Conservation (phyloP, 2,113 vertebrate genomes). For the Protobothrops mucrosquamatus region DNA sequence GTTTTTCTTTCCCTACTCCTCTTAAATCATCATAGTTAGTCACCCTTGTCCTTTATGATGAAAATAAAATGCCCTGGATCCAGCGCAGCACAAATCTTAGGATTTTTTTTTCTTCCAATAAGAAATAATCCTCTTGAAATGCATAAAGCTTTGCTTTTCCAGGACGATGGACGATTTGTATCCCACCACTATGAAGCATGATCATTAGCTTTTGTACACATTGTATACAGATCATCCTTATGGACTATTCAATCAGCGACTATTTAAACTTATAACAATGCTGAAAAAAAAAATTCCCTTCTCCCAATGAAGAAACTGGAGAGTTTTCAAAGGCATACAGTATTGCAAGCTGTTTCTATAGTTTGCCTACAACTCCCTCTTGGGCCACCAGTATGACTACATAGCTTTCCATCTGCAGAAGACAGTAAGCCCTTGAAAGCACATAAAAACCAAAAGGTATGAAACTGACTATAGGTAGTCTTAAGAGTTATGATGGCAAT, state of each 20-base stretch:
- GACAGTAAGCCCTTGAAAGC: neutral
- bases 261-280: neutral
- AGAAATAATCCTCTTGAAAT: neutral
- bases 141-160: neutral
- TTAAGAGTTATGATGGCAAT: neutral
- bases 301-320: neutral
- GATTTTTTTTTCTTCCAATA: neutral
- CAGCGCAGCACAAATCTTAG: neutral
- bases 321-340: neutral
- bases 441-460: neutral
- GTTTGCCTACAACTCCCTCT: neutral
- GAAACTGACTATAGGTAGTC: neutral
- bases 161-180: neutral
- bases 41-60: neutral
- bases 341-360: neutral
- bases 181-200: neutral
- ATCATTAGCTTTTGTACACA: neutral
- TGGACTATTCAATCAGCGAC: neutral
- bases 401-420: neutral
- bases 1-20: neutral
- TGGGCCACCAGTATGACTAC: neutral
- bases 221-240: neutral
- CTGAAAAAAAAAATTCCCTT: neutral
- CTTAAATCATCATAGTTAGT: neutral
- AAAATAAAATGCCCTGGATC: neutral